Percentiles rank a stretch among this genome's conserved stretches.
Conservation (phyloP, 2,113 vertebrate genomes). For the Pungitius pungitius region DNA sequence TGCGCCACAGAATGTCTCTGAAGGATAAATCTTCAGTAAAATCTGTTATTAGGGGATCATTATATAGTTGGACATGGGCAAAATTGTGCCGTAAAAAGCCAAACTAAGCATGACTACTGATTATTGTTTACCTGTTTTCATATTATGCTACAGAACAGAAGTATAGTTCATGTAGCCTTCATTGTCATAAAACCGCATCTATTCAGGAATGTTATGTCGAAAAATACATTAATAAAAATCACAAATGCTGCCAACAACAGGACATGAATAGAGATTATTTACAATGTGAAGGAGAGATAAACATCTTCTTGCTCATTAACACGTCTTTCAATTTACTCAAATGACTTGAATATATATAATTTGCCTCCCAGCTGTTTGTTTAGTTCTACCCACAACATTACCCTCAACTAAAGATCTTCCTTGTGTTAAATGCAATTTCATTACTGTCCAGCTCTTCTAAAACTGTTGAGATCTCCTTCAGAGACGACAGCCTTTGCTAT, state of each 20-base stretch:
- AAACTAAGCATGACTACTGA: background rate
- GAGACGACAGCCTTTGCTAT: background rate
- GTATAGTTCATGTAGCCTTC: background rate
- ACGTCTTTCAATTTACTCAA: constrained; percentile 5
- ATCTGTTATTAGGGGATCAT: background rate
- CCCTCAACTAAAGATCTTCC: constrained; percentile 28
- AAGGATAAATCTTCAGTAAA: constrained; percentile 9
- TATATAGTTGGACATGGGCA: constrained; percentile 8
- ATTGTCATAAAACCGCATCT: background rate
- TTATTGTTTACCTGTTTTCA: background rate
- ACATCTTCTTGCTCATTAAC: constrained; percentile 7
- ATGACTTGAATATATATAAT: background rate
- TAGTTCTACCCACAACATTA: constrained; percentile 41
- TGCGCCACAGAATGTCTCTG: constrained; percentile 11
- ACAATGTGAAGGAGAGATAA: background rate
- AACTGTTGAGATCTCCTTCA: background rate
- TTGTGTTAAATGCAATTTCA: constrained; percentile 41
- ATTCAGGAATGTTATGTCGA: background rate
- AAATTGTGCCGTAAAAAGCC: constrained; percentile 1
- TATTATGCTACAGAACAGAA: background rate
- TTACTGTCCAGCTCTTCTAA: constrained; percentile 23
- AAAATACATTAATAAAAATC: background rate
- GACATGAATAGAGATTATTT: constrained; percentile 5
- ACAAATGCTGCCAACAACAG: background rate
- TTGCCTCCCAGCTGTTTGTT: constrained; percentile 37